These are phyloP conservation scores for Chaetodon trifasciatus DNA, from an alignment of 2,797 vertebrate species.

Conservation along the genomic window DNA sequence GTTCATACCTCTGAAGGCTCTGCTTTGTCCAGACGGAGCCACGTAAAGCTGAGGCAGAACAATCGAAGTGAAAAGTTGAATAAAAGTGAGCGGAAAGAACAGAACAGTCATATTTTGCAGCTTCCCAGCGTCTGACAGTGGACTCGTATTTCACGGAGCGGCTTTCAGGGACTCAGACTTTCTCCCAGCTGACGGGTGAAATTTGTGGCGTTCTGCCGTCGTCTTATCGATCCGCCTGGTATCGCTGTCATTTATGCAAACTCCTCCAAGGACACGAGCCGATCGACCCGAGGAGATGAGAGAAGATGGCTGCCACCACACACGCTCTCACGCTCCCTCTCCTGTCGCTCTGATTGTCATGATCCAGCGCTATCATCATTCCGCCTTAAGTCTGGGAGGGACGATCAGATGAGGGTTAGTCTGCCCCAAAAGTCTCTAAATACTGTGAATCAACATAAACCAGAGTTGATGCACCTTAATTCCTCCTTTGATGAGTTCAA, in stretches of 20 bases:
- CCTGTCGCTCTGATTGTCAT: not conserved
- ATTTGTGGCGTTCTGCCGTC: slow-evolving; percentile 56
- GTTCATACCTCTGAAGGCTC: too few relatives aligned
- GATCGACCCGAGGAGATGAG: slow-evolving; percentile 55
- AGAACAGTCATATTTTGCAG: not conserved
- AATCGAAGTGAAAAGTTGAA: slow-evolving; percentile 29
- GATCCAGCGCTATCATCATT: slow-evolving; percentile 7
- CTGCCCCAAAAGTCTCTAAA: too few relatives aligned
- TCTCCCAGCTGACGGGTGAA: slow-evolving; percentile 51
- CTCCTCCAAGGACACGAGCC: slow-evolving; percentile 53
- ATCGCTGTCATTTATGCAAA: slow-evolving; percentile 68
- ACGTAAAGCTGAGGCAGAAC: slow-evolving; percentile 5
- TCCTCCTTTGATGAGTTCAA: fast-evolving
- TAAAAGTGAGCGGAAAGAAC: slow-evolving; percentile 27
- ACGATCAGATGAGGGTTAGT: slow-evolving; percentile 2
- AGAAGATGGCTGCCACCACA: slow-evolving; percentile 6
- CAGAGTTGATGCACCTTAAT: not conserved
- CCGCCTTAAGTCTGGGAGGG: slow-evolving; percentile 32
- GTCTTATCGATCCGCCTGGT: slow-evolving; percentile 59
- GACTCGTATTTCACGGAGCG: slow-evolving; percentile 39
- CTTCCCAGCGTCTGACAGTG: slow-evolving; percentile 50
- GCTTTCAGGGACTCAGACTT: slow-evolving; percentile 44
- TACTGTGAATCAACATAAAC: too few relatives aligned
- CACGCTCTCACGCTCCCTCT: not conserved
- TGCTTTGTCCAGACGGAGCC: too few relatives aligned